Evolutionary conservation across 2,113 vertebrate genomes (phyloP), one percentile per base, ranked within the genome.

Genomic region (Phasianus colchicus): DNA sequence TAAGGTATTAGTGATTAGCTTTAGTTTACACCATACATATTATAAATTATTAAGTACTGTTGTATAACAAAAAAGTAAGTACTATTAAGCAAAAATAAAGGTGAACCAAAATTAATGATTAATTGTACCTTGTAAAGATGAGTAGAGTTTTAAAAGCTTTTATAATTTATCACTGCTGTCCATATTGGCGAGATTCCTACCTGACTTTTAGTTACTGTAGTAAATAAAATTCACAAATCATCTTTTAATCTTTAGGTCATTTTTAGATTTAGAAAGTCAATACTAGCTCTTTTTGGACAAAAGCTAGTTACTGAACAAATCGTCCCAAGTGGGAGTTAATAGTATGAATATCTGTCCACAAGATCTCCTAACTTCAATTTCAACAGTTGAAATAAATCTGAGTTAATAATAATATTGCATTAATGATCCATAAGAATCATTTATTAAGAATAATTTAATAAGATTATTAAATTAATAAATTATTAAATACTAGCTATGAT

Each of bases 1-100:
- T 79, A 64, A 87, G 86, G 69, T 55, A 82, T 88, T 88, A 92
- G 43, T 87, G 89, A 65, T 73, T 86, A 57, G 42, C 57, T 89
- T 88, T 83, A 86, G 32, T 78, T 88, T 92, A 65, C 4, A 24
- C 25, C 45, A 75, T 86, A 86, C 2, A 3, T 57, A 57, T n/a
- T 77, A 66, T 64, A 36, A 60, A 79, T 87, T 66, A 83, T 70
- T 85, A 77, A 70, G 8, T 87, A 29, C 30, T 70, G 29, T 47
- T 66, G 22, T 92, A 67, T 85, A 93, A 29, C 40, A 70, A 32
- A 42, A 79, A 81, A 93, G 34, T 47, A 82, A 5, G 34, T 66
- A 40, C 32, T 72, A 13, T 64, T 73, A 24, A 27, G 67, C 60
- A 55, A 74, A 90, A 57, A 25, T 90, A 54, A 76, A 77, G 38